Base-by-base conservation (phyloP, 1,140 invertebrate species). In the Homarus americanus region DNA sequence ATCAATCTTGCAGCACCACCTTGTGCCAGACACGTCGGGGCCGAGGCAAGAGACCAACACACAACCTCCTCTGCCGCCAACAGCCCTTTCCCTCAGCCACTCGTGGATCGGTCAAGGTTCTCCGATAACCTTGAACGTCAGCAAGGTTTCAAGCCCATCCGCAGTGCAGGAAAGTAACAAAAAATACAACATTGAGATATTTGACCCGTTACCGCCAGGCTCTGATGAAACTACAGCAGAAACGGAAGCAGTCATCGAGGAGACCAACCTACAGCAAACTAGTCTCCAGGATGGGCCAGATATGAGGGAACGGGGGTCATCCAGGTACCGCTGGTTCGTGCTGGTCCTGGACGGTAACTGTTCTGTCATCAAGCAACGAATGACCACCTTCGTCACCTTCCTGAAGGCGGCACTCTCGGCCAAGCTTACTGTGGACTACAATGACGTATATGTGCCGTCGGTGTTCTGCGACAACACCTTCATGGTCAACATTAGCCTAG, bases 381-480 rank as follows among this genome's bases (percentile, higher is more conserved):
- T 92, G 92, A 84, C 86, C 17, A 82, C 92, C 82, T 92, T 92
- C 72, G 92, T 92, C 24, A 92, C 82, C 41, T 92, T 88, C 79
- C 86, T 92, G 53, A 92, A 92, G 76, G 92, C 92, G 3, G 89
- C 92, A 10, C 82, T 92, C 7, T 91, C 92, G 7, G 44, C 89
- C 15, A 91, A 91, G 38, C 86, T 92, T 12, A 82, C 90, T 0
- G 69, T 91, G 10, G 80, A 88, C 40, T 91, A 91, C 87, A 83
- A 91, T 20, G 92, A 92, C 73, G 90, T 92, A 5, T 79, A 78
- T 41, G 91, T 92, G 4, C 90, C 91, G 10, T 91, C 92, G 2
- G 92, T 92, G 38, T 92, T 88, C 58, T 92, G 92, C 73, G 87
- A 92, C 84, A 92, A 91, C 44, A 91, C 92, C 72, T 92, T 92